Evolutionary conservation across 1,140 invertebrate species (phyloP).

Genomic region (Melanaphis sacchari): DNA sequence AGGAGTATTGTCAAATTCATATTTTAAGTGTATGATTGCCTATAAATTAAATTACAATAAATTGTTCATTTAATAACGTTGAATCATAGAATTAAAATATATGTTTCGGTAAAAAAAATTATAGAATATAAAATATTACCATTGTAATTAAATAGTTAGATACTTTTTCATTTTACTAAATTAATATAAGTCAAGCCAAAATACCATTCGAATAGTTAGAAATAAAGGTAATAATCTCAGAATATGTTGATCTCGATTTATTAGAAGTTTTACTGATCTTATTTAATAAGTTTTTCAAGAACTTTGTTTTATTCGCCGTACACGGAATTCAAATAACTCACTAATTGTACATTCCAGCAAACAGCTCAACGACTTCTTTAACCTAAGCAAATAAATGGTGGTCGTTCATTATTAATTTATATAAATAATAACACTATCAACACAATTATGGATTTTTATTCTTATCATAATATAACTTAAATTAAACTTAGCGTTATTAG

Average conservation of each 20-base stretch:
- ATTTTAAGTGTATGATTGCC: no score
- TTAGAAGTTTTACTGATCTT: not conserved
- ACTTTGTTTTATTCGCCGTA: not conserved
- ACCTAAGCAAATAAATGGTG: not conserved
- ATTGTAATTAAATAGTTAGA: not conserved
- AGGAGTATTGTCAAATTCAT: no score
- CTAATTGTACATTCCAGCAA: not conserved
- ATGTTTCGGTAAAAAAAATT: no score
- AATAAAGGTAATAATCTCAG: not conserved
- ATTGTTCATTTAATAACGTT: no score
- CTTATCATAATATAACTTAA: not conserved
- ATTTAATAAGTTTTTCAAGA: not conserved
- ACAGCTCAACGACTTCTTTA: not conserved
- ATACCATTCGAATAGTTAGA: not conserved
- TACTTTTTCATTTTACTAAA: not conserved
- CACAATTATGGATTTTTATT: not conserved
- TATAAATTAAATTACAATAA: no score
- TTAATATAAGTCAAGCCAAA: not conserved
- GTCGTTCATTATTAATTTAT: not conserved
- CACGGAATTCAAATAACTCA: not conserved
- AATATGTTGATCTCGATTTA: not conserved
- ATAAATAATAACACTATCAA: no score
- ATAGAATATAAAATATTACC: no score
- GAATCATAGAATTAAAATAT: no score
- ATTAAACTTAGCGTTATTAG: not conserved